These are phyloP conservation scores for Lobophora halterata DNA, from an alignment of 2,888 invertebrate species.

Conservation along the genomic window DNA sequence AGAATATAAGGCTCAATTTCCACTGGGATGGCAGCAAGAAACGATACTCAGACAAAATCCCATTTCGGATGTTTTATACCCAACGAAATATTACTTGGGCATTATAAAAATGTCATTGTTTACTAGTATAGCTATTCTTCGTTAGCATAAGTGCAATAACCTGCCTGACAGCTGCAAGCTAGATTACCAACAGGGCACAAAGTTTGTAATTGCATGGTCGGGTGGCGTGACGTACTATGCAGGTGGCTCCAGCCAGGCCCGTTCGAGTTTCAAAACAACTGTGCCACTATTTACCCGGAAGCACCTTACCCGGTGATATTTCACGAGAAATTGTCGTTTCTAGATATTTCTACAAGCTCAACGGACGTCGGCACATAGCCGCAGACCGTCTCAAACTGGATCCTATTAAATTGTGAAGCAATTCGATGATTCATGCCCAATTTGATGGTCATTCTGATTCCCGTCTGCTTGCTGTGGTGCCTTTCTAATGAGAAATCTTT, in stretches of 20 bases:
- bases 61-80: too few species aligned
- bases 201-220: slow-evolving; percentile 21
- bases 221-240: slow-evolving; percentile 23
- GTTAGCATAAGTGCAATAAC: too few species aligned
- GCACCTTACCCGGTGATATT: slow-evolving; percentile 40
- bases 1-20: too few species aligned
- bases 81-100: slow-evolving; percentile 3
- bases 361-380: slow-evolving; percentile 4
- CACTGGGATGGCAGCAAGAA: too few species aligned
- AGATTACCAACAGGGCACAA: slow-evolving; percentile 15
- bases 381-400: slow-evolving; percentile 11
- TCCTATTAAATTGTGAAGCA: slow-evolving; percentile 1
- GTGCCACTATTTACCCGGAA: slow-evolving; percentile 49
- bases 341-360: slow-evolving; percentile 19
- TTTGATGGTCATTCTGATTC: too few species aligned
- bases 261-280: slow-evolving; percentile 58
- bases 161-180: slow-evolving; percentile 15
- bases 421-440: slow-evolving; percentile 7
- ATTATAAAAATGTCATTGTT: too few species aligned
- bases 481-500: too few species aligned
- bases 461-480: too few species aligned
- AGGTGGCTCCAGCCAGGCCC: slow-evolving; percentile 39
- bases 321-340: slow-evolving; percentile 44
- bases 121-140: too few species aligned
- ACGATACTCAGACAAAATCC: too few species aligned